Base-by-base conservation (phyloP, 2,113 vertebrate species). In the Cochlearius cochlearius region DNA sequence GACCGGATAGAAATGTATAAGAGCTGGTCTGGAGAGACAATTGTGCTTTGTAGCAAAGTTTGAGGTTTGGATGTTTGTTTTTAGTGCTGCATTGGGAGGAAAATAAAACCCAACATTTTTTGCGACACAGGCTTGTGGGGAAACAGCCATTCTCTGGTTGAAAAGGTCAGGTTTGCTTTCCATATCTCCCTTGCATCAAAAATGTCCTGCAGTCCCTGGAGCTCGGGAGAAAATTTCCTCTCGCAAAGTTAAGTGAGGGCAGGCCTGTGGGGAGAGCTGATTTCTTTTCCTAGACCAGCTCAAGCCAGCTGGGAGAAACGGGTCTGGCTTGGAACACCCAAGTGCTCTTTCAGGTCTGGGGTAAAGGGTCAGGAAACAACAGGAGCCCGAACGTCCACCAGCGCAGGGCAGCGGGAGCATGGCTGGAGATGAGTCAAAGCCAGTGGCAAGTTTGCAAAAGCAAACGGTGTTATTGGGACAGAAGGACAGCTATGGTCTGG, bases 151-250 rank as follows among this genome's bases (percentile, higher is more conserved):
- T 50, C 69, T 79, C 53, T 25, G 49, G 95, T 92, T 95, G 91
- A 94, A 96, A 96, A 96, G 96, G 96, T 97, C 95, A 96, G 78
- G 85, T 80, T 97, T 94, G 63, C 92, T 97, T 96, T 95, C 82
- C 81, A 63, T 95, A 94, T 95, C 95, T 96, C 87, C 11, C 67
- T 92, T 36, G 5, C 86, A 90, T 96, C 94, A 96, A 90, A 92
- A 96, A 95, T 83, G 88, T 96, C 74, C 88, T 55, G 71, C 62
- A 83, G 18, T 92, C 90, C 90, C 85, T 60, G 49, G 92, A 96
- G 88, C 92, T 93, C 1, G 1, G 78, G 26, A 90, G 81, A 97
- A 96, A 91, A 88, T 76, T 94, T 97, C 74, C 85, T 95, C 85
- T 95, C 69, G 77, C 74, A 95, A 91, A 79, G 93, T 88, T 96